Evolutionary conservation across 64 coral and sea anemone genomes (phyloP).

Genomic region (Pocillopora damicornis): DNA sequence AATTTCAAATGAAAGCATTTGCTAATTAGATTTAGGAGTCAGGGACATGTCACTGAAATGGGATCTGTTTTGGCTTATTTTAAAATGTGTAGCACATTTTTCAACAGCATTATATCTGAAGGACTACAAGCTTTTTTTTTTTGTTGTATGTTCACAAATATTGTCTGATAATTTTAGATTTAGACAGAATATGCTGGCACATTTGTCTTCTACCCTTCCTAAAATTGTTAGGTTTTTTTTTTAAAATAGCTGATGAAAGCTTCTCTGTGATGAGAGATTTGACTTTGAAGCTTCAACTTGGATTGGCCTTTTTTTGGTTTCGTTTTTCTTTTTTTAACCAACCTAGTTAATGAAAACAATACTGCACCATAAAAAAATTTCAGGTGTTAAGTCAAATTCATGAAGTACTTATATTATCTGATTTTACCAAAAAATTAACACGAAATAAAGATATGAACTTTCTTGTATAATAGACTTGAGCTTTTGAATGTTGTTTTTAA

Average conservation of each 20-base stretch:
- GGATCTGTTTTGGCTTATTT: not conserved
- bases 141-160: too few relatives aligned
- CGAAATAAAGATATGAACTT: not conserved
- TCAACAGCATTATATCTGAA: not conserved
- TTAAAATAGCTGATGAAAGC: too few relatives aligned
- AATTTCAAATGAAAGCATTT: conserved; percentile 4
- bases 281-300: too few relatives aligned
- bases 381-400: not conserved
- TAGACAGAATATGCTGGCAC: too few relatives aligned
- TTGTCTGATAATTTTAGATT: too few relatives aligned
- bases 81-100: not conserved
- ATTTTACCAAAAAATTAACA: not conserved
- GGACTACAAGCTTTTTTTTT: too few relatives aligned
- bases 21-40: not conserved
- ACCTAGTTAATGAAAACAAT: not conserved
- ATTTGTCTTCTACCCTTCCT: too few relatives aligned
- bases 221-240: too few relatives aligned
- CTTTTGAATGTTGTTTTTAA: not conserved
- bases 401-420: not conserved
- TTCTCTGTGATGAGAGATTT: too few relatives aligned
- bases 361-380: too few relatives aligned
- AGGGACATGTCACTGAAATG: not conserved
- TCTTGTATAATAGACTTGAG: not conserved
- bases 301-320: too few relatives aligned
- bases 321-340: not conserved